A percentile compares a stretch with the other conserved stretches of the same genome.
Evolutionary conservation across 2,113 vertebrate species (phyloP).

Genomic region (Taurulus bubalis): DNA sequence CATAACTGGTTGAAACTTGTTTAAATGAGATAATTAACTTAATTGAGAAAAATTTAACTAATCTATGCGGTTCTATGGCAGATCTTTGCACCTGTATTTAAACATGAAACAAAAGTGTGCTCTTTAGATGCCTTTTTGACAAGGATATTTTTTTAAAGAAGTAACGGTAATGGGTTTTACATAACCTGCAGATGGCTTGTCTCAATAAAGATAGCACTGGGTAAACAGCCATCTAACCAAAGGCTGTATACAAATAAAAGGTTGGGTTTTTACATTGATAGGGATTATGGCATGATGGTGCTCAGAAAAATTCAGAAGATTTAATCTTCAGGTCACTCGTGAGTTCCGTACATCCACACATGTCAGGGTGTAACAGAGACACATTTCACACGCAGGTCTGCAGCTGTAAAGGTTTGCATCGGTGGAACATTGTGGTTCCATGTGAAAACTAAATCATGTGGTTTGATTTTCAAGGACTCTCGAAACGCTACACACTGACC

Average conservation of each 20-base stretch:
- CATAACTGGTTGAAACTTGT: neutral
- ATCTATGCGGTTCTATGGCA: neutral
- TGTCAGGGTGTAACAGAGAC: no score
- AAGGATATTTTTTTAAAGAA: neutral
- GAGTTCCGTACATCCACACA: no score
- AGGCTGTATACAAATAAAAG: conserved; percentile 19
- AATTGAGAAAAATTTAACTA: no score
- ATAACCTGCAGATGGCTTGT: conserved; percentile 32
- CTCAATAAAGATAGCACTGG: conserved; percentile 34
- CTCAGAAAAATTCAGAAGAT: neutral
- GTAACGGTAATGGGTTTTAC: conserved; percentile 1
- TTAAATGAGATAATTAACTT: no score
- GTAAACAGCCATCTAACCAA: conserved; percentile 21
- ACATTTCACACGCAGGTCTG: neutral
- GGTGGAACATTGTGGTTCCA: conserved; percentile 29
- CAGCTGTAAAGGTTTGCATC: conserved; percentile 11
- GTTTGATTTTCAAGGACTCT: conserved; percentile 16
- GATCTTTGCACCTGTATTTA: neutral
- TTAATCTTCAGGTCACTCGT: neutral
- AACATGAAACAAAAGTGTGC: neutral
- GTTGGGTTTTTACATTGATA: conserved; percentile 12
- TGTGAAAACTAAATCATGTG: conserved; percentile 46
- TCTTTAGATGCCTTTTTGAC: no score
- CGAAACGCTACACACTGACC: neutral
- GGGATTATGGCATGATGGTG: neutral